Conservation (phyloP, 2,113 vertebrate genomes). For the Zosterops japonicus region DNA sequence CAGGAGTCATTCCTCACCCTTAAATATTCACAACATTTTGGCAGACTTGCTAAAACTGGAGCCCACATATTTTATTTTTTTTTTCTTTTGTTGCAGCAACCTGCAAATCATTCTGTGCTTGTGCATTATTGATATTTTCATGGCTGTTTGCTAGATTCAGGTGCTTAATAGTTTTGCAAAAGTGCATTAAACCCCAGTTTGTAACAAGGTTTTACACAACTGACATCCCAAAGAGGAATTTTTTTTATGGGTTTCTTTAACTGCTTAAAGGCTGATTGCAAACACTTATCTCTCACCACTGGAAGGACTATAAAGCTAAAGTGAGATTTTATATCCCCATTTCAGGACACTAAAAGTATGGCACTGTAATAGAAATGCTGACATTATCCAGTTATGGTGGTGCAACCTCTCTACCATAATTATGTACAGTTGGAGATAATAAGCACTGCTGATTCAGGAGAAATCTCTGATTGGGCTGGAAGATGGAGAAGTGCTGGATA, state of each 20-base stretch:
- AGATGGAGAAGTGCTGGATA: slow-evolving; percentile 19
- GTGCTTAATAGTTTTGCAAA: not conserved
- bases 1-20: not conserved
- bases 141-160: not conserved
- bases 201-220: not conserved
- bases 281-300: not conserved
- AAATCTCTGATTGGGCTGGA: slow-evolving; percentile 45
- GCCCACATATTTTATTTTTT: not conserved
- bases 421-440: slow-evolving; percentile 27
- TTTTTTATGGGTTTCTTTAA: not conserved
- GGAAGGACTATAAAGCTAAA: slow-evolving; percentile 17
- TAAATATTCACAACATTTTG: not conserved
- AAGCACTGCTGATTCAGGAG: slow-evolving; percentile 40
- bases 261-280: not conserved
- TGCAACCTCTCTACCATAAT: slow-evolving; percentile 15
- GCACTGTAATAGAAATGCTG: not conserved
- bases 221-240: not conserved
- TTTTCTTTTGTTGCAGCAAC: not conserved
- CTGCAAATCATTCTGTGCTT: not conserved
- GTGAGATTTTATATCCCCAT: slow-evolving; percentile 20
- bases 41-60: not conserved
- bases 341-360: slow-evolving; percentile 4
- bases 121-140: not conserved
- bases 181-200: not conserved
- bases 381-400: not conserved